phyloP scores from a whole-genome alignment of 1,140 invertebrate genomes.

The Zaprionus capensis region DNA sequence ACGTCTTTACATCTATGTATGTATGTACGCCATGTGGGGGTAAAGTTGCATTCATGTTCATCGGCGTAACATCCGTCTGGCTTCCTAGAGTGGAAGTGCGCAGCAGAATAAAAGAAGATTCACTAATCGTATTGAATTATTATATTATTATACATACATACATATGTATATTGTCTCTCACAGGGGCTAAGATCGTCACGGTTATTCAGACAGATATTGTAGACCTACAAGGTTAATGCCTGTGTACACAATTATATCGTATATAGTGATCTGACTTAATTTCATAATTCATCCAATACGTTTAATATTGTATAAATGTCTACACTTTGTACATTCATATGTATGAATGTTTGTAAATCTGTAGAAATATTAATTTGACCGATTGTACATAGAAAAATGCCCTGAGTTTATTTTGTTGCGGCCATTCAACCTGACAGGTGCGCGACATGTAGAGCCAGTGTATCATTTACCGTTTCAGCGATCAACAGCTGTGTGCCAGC shows the following conservation, averaged over 20 bases:
- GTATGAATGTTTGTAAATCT: background rate
- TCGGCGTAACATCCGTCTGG: conserved; percentile 23
- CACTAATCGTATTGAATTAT: background rate
- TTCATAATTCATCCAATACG: background rate
- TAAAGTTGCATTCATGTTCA: conserved; percentile 29
- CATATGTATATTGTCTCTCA: background rate
- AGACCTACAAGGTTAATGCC: background rate
- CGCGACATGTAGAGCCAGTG: conserved; percentile 36
- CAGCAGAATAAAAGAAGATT: conserved; percentile 2
- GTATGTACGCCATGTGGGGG: conserved; percentile 3
- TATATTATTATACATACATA: conserved; percentile 4
- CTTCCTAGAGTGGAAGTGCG: conserved; percentile 24
- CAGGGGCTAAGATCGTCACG: background rate
- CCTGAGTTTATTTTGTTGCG: conserved; percentile 33
- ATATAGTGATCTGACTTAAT: background rate
- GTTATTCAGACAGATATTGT: background rate
- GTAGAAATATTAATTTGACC: background rate
- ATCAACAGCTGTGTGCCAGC: conserved; percentile 64
- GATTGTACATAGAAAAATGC: background rate
- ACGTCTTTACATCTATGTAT: conserved; percentile 25
- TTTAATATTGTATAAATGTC: background rate
- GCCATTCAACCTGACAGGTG: conserved; percentile 74
- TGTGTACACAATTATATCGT: background rate
- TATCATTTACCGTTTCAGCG: conserved; percentile 49
- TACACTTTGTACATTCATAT: too few species aligned